A percentile compares a stretch with the other conserved stretches of the same genome.
Evolutionary conservation across 1,140 invertebrate genomes (phyloP).

Genomic region (Trachymyrmex cornetzi): DNA sequence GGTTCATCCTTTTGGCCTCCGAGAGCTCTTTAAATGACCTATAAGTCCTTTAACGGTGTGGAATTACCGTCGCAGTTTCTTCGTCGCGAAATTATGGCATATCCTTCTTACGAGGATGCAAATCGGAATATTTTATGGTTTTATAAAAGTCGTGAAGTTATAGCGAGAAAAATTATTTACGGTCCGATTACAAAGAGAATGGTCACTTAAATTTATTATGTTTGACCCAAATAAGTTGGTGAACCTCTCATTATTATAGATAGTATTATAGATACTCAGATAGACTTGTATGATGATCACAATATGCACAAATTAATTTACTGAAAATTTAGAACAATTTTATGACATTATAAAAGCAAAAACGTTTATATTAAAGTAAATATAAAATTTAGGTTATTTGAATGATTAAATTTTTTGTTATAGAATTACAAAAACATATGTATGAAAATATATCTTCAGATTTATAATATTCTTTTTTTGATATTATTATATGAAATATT

Average conservation of each 20-base stretch:
- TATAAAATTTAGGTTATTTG: too few relatives aligned
- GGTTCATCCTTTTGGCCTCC: conserved; percentile 48
- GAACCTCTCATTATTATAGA: conserved; percentile 15
- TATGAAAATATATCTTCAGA: too few relatives aligned
- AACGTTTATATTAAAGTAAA: too few relatives aligned
- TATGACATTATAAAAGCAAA: too few relatives aligned
- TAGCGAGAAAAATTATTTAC: conserved; percentile 21
- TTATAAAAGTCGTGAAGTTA: conserved; percentile 23
- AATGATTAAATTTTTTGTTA: too few relatives aligned
- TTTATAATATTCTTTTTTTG: too few relatives aligned
- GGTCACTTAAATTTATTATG: not conserved
- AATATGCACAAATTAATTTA: too few relatives aligned
- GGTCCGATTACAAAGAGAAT: not conserved
- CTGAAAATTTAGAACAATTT: too few relatives aligned
- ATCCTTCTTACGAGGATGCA: conserved; percentile 32
- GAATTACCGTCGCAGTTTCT: conserved; percentile 62
- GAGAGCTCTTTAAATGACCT: conserved; percentile 67
- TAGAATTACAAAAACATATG: too few relatives aligned
- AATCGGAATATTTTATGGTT: conserved; percentile 46
- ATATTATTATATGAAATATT: too few relatives aligned
- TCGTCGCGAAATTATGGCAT: conserved; percentile 8
- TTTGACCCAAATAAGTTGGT: not conserved
- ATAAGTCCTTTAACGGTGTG: conserved; percentile 56
- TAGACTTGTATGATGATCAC: too few relatives aligned
- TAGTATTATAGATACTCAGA: not conserved